Evolutionary conservation across 2,888 invertebrate species (phyloP).

Genomic region (Venusia cambrica): DNA sequence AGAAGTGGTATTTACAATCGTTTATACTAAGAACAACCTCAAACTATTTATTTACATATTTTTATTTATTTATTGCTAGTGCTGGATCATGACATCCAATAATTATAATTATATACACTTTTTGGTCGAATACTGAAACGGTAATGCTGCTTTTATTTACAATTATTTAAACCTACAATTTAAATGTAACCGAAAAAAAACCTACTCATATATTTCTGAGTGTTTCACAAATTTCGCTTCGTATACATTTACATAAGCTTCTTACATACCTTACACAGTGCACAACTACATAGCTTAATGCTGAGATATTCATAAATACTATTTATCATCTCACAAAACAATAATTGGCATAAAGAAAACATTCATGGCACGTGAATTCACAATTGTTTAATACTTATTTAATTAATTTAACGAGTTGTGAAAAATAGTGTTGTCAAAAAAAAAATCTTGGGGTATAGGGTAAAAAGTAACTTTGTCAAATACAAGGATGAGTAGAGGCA

Average conservation of each 20-base stretch:
- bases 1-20: slow-evolving; percentile 14
- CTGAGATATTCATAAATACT: slow-evolving; percentile 14
- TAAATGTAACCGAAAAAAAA: not conserved
- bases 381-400: no score
- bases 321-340: slow-evolving; percentile 10
- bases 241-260: slow-evolving; percentile 20
- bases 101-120: slow-evolving; percentile 52
- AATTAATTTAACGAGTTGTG: no score
- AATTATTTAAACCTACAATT: slow-evolving; percentile 13
- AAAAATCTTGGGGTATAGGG: no score
- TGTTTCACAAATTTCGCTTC: slow-evolving; percentile 6
- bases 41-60: slow-evolving; percentile 38
- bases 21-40: slow-evolving; percentile 40
- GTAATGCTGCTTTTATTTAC: slow-evolving; percentile 43
- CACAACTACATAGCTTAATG: slow-evolving; percentile 4
- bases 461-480: no score
- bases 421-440: no score
- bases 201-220: not conserved
- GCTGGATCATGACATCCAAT: slow-evolving; percentile 14
- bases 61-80: slow-evolving; percentile 24
- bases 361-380: slow-evolving; percentile 30
- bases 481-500: no score
- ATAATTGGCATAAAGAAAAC: slow-evolving; percentile 4
- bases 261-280: slow-evolving; percentile 4
- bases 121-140: slow-evolving; percentile 67